Evolutionary conservation across 2,888 invertebrate species (phyloP), one percentile per base, ranked within the genome.

Genomic region (Blastobasis lacticolella): DNA sequence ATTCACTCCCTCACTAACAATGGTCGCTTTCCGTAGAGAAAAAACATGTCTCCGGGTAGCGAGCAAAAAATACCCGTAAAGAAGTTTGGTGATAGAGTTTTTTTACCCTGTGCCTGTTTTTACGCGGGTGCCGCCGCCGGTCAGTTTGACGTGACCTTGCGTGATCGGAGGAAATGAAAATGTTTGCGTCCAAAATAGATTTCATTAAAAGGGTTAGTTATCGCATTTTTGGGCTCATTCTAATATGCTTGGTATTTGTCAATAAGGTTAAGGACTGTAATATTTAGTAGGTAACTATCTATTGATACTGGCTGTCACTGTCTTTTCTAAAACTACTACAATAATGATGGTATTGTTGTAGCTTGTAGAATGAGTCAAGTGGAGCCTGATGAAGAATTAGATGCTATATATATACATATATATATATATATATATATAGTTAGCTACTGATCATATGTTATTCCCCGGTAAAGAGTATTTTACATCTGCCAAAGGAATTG

Each of bases 141-240:
- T 23, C 23, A 23, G 23, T 23, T 23, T 23, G 23, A 23, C 23
- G 64, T 63, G 73, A 69, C 76, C 71, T 80, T 76, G 78, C 78
- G 78, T 81, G 81, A 65, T 73, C 66, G 68, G 67, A 60, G 57
- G 62, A 61, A 68, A 71, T 78, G 55, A 60, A 59, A 55, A 50
- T 67, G 59, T 65, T 69, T 61, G 63, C 57, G 54, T 62, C 23
- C 23, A 3, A 69, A 70, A 71, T 67, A 65, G 65, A 69, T 67
- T 68, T 73, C 9, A 71, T 75, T 72, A 70, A 76, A 69, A 69
- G 58, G 66, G 66, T 69, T 64, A 58, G 42, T 60, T 54, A 50
- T 58, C 61, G 60, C 60, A 64, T 59, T 63, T 59, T 61, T 51
- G 61, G 55, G 55, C 59, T 59, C 56, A 54, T 61, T 47, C 59